phyloP scores from a whole-genome alignment of 2,888 invertebrate species.

The Eupithecia insigniata region DNA sequence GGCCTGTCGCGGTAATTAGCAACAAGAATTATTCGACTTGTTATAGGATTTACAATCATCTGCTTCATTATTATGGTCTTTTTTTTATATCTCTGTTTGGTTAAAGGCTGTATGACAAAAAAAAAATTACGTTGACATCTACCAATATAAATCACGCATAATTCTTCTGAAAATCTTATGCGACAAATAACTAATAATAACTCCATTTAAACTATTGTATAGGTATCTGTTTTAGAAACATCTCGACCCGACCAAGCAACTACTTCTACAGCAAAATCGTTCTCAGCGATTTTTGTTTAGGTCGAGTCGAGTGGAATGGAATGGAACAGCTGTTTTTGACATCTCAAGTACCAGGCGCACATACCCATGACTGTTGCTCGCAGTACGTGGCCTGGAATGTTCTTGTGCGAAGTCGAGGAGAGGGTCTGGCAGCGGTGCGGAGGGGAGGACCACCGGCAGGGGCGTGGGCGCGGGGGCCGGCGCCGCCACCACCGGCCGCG shows the following conservation, averaged over 20 bases:
- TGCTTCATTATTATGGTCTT: constrained; percentile 6
- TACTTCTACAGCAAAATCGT: neutral
- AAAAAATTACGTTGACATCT: neutral
- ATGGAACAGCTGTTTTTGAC: constrained; percentile 71
- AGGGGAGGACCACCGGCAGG: constrained; percentile 46
- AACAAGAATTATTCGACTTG: constrained; percentile 5
- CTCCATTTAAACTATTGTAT: neutral
- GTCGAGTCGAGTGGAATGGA: constrained; percentile 22
- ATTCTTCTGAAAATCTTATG: neutral
- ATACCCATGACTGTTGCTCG: constrained; percentile 80
- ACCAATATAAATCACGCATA: neutral
- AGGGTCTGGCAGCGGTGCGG: constrained; percentile 62
- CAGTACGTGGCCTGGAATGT: constrained; percentile 82
- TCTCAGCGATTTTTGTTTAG: constrained; percentile 37
- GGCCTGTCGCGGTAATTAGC: constrained; percentile 13
- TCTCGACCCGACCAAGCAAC: neutral
- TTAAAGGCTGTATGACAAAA: neutral
- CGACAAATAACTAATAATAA: neutral
- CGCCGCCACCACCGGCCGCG: constrained; percentile 36
- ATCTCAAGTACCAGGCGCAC: constrained; percentile 69
- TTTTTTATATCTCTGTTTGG: constrained; percentile 2
- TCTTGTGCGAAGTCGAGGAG: constrained; percentile 80
- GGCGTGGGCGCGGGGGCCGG: constrained; percentile 50
- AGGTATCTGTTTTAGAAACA: neutral
- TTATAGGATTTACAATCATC: constrained; percentile 6